Conservation (phyloP, 2,888 invertebrate genomes). For the Harpalus rubripes region DNA sequence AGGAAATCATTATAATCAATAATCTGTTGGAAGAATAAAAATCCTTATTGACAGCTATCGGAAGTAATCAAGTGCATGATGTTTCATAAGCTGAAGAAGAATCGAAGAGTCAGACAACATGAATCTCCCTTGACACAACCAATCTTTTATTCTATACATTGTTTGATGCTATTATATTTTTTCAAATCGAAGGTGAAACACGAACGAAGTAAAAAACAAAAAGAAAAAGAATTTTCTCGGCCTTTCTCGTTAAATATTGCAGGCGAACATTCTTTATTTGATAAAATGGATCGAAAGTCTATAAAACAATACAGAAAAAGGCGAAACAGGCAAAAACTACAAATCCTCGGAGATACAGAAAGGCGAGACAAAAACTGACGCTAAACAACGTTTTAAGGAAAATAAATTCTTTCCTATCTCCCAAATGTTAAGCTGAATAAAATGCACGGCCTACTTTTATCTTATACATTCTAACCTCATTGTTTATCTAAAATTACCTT, state of each 20-base stretch:
- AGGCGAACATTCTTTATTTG: slow-evolving; percentile 53
- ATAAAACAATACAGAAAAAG: slow-evolving; percentile 61
- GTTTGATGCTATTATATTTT: slow-evolving; percentile 57
- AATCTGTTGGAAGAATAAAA: neutral
- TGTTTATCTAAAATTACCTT: neutral
- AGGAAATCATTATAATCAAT: neutral
- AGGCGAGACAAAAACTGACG: slow-evolving; percentile 53
- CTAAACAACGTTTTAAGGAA: slow-evolving; percentile 61
- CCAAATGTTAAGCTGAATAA: slow-evolving; percentile 37
- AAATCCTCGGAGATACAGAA: slow-evolving; percentile 62
- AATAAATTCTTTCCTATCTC: slow-evolving; percentile 52
- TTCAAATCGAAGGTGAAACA: slow-evolving; percentile 51
- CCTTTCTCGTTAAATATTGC: slow-evolving; percentile 62
- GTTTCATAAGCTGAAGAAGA: slow-evolving; percentile 6
- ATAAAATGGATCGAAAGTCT: slow-evolving; percentile 63
- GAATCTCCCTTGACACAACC: slow-evolving; percentile 47
- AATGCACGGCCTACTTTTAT: slow-evolving; percentile 33
- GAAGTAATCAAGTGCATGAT: neutral
- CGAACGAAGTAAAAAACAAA: slow-evolving; percentile 31
- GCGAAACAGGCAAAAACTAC: slow-evolving; percentile 61
- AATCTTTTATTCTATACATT: slow-evolving; percentile 46
- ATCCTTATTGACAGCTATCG: neutral
- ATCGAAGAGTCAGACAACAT: slow-evolving; percentile 19
- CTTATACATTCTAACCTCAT: slow-evolving; percentile 21
- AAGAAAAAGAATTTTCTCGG: slow-evolving; percentile 53